Conservation (phyloP, 1,140 invertebrate genomes). For the Achroia grisella region DNA sequence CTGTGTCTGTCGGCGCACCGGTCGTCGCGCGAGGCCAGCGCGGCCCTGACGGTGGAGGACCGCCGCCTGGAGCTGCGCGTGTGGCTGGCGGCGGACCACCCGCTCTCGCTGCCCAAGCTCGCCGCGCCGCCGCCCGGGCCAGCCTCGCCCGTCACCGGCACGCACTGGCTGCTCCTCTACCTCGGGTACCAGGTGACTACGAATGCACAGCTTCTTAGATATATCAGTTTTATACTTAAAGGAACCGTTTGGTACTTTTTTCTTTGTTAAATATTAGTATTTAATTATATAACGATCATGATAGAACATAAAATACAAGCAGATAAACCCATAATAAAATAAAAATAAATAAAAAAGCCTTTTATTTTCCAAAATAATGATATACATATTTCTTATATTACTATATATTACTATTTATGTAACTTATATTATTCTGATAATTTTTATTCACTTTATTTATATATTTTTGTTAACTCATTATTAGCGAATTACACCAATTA, state of each 20-base stretch:
- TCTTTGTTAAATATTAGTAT: too few relatives aligned
- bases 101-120: conserved; percentile 24
- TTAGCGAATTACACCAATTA: too few relatives aligned
- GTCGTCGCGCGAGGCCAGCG: conserved; percentile 21
- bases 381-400: too few relatives aligned
- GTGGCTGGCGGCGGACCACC: conserved; percentile 25
- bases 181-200: conserved; percentile 36
- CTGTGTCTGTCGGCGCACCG: conserved; percentile 12
- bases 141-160: conserved; percentile 4
- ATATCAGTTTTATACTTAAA: not conserved
- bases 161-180: conserved; percentile 30
- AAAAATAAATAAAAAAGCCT: too few relatives aligned
- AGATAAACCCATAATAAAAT: too few relatives aligned
- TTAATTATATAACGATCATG: too few relatives aligned
- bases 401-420: too few relatives aligned
- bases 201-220: not conserved
- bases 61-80: conserved; percentile 23
- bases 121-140: conserved; percentile 1
- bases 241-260: not conserved
- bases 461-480: too few relatives aligned
- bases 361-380: too few relatives aligned
- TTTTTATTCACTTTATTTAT: too few relatives aligned
- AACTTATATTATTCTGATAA: too few relatives aligned
- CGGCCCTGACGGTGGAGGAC: conserved; percentile 24
- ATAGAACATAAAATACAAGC: too few relatives aligned